These are phyloP conservation scores for Pelodytes ibericus DNA, from an alignment of 2,797 vertebrate genomes.

Conservation along the genomic window DNA sequence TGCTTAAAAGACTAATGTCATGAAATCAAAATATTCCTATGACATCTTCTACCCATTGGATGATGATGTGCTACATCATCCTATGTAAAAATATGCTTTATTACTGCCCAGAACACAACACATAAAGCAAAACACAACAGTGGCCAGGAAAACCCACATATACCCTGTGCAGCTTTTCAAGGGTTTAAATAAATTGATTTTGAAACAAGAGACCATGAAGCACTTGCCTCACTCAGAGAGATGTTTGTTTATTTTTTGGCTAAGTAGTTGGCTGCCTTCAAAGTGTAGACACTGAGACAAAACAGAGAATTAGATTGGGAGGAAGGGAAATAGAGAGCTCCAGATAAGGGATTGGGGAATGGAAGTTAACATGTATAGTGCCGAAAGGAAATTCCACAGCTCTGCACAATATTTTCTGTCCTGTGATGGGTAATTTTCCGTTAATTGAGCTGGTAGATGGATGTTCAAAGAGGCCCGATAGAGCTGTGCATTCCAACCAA, in stretches of 20 bases:
- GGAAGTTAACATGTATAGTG: constrained; percentile 35
- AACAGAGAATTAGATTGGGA: constrained; percentile 49
- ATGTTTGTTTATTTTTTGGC: constrained; percentile 47
- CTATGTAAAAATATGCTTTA: no score
- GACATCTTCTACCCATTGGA: no score
- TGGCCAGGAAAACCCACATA: background rate
- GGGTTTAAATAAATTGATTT: constrained; percentile 13
- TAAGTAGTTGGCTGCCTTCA: constrained; percentile 53
- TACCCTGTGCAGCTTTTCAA: background rate
- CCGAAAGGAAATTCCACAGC: constrained; percentile 15
- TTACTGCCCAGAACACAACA: no score
- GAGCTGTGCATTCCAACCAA: background rate
- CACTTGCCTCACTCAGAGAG: constrained; percentile 29
- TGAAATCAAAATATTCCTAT: no score
- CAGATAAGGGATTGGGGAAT: constrained; percentile 36
- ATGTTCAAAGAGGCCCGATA: background rate
- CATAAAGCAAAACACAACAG: background rate
- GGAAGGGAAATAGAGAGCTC: constrained; percentile 17
- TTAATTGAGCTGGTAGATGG: background rate
- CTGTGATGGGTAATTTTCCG: background rate
- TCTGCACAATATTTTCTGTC: background rate
- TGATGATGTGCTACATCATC: no score
- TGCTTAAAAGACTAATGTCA: no score
- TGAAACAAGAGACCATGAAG: background rate
- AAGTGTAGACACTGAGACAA: constrained; percentile 46